phyloP scores from a whole-genome alignment of 1,140 invertebrate species.

The Geopemphigus sp. region DNA sequence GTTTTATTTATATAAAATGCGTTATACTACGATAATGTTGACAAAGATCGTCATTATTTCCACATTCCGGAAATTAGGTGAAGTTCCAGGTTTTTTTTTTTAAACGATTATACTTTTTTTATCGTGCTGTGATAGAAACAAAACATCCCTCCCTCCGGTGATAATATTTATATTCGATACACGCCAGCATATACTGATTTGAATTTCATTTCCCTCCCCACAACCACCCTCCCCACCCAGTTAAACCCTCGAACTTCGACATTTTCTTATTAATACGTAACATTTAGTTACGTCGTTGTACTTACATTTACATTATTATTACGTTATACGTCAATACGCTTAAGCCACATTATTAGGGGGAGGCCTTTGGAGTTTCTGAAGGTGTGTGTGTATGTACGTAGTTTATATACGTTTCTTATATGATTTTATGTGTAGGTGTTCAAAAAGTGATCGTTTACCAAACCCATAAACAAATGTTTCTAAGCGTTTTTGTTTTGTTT shows the following conservation, averaged over 20 bases:
- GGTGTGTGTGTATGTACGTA: constrained; percentile 27
- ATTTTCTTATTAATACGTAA: constrained; percentile 8
- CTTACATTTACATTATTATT: constrained; percentile 28
- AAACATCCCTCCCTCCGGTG: constrained; percentile 20
- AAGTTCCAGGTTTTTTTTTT: constrained; percentile 45
- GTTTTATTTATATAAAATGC: not conserved
- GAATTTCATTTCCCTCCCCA: not conserved
- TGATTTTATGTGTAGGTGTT: constrained; percentile 17
- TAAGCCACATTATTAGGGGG: constrained; percentile 36
- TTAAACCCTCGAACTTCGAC: not conserved
- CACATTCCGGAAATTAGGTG: constrained; percentile 47
- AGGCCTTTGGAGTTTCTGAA: not conserved
- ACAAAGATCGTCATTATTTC: not conserved
- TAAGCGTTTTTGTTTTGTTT: constrained; percentile 26
- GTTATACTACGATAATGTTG: not conserved
- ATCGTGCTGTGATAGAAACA: constrained; percentile 37
- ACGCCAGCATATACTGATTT: not conserved
- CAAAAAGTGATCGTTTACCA: constrained; percentile 5
- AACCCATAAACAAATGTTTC: constrained; percentile 15
- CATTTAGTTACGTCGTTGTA: constrained; percentile 40
- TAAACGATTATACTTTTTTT: constrained; percentile 18
- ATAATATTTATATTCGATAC: constrained; percentile 30
- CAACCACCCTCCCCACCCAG: too few species aligned
- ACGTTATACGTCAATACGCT: constrained; percentile 27
- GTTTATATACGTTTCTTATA: constrained; percentile 29